These are phyloP conservation scores for Meiosimyza decipiens DNA, from an alignment of 2,888 invertebrate species.

Conservation along the genomic window DNA sequence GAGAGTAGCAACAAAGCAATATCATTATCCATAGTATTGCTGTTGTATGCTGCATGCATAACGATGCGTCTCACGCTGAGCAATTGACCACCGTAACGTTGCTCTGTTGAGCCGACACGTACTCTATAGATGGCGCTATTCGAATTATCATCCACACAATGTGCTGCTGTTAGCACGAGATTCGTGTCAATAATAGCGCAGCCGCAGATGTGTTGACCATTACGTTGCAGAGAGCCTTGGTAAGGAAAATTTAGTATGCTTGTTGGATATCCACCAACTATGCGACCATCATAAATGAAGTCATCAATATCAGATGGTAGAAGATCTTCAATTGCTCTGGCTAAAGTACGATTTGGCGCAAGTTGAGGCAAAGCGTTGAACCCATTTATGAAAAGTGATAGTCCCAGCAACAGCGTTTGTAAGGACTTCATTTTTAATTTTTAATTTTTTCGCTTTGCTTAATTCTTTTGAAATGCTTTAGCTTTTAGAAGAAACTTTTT, in stretches of 20 bases:
- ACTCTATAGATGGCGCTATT: slow-evolving; percentile 49
- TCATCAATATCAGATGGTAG: not conserved
- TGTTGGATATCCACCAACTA: slow-evolving; percentile 46
- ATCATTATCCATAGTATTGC: slow-evolving; percentile 53
- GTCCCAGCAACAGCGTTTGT: no score
- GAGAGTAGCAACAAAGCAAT: slow-evolving; percentile 56
- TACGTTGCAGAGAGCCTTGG: slow-evolving; percentile 45
- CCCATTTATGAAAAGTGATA: no score
- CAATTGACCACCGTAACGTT: slow-evolving; percentile 53
- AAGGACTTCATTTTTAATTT: no score
- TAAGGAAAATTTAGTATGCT: slow-evolving; percentile 44
- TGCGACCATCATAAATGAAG: slow-evolving; percentile 45
- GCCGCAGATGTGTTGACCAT: slow-evolving; percentile 45
- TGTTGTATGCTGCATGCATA: slow-evolving; percentile 52
- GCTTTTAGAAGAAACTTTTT: no score
- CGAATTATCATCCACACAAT: slow-evolving; percentile 49
- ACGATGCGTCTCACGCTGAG: slow-evolving; percentile 51
- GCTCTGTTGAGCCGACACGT: slow-evolving; percentile 52
- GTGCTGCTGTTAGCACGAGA: slow-evolving; percentile 47
- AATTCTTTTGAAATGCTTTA: no score
- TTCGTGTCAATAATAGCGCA: slow-evolving; percentile 45
- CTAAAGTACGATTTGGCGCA: no score
- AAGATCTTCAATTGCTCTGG: not conserved
- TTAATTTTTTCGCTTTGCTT: no score
- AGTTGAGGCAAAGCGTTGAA: no score